Conservation (phyloP, 2,113 vertebrate species). For the Bufo gargarizans region DNA sequence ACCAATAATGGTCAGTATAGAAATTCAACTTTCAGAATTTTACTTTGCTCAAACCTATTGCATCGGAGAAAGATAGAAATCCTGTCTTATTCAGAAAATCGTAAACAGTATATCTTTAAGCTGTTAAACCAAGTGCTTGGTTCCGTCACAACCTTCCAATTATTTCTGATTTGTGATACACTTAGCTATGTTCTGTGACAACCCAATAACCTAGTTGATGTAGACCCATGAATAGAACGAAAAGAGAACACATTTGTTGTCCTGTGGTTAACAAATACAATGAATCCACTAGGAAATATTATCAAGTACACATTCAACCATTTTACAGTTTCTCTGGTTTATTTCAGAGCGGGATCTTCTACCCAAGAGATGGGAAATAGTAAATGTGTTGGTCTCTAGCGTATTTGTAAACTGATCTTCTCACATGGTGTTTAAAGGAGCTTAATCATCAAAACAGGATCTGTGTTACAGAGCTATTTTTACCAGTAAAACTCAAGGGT, state of each 20-base stretch:
- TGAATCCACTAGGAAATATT: conserved; percentile 24
- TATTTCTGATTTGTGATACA: conserved; percentile 42
- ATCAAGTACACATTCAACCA: background rate
- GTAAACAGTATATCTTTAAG: background rate
- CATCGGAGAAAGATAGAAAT: background rate
- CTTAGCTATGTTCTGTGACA: conserved; percentile 7
- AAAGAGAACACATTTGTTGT: background rate
- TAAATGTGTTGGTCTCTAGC: conserved; percentile 22
- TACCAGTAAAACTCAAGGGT: background rate
- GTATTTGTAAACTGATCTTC: conserved; percentile 34
- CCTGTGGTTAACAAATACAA: conserved; percentile 14
- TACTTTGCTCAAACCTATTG: background rate
- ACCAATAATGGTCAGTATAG: background rate
- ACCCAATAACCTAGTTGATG: conserved; percentile 19
- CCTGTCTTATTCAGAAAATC: background rate
- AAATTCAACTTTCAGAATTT: background rate
- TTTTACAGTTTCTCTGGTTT: conserved; percentile 11
- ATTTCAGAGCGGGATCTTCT: conserved; percentile 11
- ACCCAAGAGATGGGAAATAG: conserved; percentile 17
- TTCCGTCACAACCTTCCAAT: conserved; percentile 27
- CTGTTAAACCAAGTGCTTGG: conserved; percentile 20
- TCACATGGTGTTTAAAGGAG: conserved; percentile 6
- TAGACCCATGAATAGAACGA: background rate
- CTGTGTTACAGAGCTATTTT: conserved; percentile 28
- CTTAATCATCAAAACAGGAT: conserved; percentile 21